phyloP scores from a whole-genome alignment of 2,113 vertebrate genomes.

The Puma concolor region DNA sequence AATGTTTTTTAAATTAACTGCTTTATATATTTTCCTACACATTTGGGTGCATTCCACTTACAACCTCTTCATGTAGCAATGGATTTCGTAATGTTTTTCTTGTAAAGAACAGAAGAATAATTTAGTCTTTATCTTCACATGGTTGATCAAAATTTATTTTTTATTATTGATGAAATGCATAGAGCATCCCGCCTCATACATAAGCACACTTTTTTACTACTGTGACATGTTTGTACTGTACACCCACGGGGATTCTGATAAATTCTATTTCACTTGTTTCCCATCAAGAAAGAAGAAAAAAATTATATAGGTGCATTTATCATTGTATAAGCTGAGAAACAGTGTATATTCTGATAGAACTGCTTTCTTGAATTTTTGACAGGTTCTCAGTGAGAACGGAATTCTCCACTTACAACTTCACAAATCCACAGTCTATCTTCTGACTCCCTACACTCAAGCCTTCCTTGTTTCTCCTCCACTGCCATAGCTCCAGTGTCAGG shows the following conservation, averaged over 20 bases:
- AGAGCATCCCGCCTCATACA: neutral
- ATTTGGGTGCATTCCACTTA: neutral
- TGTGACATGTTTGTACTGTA: neutral
- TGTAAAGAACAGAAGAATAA: neutral
- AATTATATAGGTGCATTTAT: neutral
- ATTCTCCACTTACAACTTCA: neutral
- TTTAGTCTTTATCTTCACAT: neutral
- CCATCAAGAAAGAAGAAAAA: neutral
- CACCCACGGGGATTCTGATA: neutral
- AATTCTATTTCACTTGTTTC: neutral
- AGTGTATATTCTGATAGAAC: neutral
- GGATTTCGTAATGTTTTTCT: neutral
- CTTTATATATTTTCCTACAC: neutral
- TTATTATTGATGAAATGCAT: constrained; percentile 4
- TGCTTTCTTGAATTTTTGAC: neutral
- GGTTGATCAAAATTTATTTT: neutral
- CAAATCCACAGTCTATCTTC: neutral
- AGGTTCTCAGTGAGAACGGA: neutral
- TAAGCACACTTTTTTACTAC: neutral
- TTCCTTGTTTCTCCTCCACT: neutral
- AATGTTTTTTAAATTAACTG: neutral
- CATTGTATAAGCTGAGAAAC: neutral
- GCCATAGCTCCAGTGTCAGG: neutral
- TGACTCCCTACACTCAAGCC: neutral
- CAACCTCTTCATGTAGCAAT: neutral